Evolutionary conservation across 2,797 vertebrate species (phyloP), one percentile per base, ranked within the genome.

Genomic region (Potorous gilbertii): DNA sequence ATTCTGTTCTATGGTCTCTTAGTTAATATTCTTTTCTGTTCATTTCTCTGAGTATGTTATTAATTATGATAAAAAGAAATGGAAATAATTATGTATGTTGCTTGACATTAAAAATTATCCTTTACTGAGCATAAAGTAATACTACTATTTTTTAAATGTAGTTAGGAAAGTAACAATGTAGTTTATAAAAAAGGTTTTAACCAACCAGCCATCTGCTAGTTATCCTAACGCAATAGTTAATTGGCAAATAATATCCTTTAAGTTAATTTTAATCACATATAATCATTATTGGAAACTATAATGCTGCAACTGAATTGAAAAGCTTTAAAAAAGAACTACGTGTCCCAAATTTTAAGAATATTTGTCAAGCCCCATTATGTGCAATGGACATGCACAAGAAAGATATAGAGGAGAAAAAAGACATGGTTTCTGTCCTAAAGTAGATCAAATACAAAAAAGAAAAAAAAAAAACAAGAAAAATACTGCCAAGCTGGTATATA

Each of bases 201-300:
- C 40, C 40, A 87, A 27, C 40, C 40, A 50, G 24, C 40, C 40
- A 81, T 50, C 55, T 92, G 91, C 90, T 94, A 54, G 91, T 55
- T 90, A 91, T 91, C 93, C n/a, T 95, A 56, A 94, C 91, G 34
- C 0, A 96, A 55, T 46, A 87, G 40, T 55, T 90, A 91, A 93
- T 14, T 91, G 57, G 8, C 66, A 96, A 94, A 56, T 81, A 90
- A 4, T 74, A 94, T 93, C 95, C 89, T 93, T 90, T 94, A 21
- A 96, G 62, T 90, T 96, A 74, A 56, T 55, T 91, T 93, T 97
- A 62, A 4, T 54, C 93, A 92, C 95, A 90, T 29, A 93, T 94
- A 95, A 94, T 94, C 28, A 97, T 94, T 59, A 95, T 18, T 93
- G 89, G 95, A 93, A 62, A 95, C 29, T 54, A 57, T 55, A 92